phyloP scores from a whole-genome alignment of 2,113 vertebrate genomes.

The Porphyrio hochstetteri region DNA sequence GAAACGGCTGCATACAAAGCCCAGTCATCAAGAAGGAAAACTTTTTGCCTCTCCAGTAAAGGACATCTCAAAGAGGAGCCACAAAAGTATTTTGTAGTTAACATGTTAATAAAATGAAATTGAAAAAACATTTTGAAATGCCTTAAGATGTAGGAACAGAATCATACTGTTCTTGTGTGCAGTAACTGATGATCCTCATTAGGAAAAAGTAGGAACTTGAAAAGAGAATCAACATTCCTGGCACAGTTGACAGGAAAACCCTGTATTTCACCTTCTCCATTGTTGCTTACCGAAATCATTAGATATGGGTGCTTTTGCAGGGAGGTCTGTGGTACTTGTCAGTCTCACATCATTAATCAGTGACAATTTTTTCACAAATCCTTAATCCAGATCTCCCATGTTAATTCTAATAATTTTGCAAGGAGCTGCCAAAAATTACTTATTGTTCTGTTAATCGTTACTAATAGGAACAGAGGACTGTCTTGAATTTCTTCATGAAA shows the following conservation, averaged over 20 bases:
- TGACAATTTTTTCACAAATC: conserved; percentile 59
- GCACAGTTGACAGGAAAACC: neutral
- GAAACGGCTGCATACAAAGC: neutral
- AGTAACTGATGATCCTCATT: neutral
- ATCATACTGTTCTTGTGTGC: neutral
- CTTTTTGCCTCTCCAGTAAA: neutral
- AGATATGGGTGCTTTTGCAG: conserved; percentile 35
- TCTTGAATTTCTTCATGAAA: conserved; percentile 74
- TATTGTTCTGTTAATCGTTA: conserved; percentile 80
- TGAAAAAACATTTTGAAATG: neutral
- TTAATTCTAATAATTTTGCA: conserved; percentile 74
- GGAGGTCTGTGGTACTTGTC: conserved; percentile 23
- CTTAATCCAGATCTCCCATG: conserved; percentile 62
- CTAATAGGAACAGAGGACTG: conserved; percentile 75
- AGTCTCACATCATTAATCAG: conserved; percentile 65
- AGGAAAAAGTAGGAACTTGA: neutral
- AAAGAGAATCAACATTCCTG: neutral
- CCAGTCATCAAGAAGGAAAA: neutral
- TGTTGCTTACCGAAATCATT: conserved; percentile 18
- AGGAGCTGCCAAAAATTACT: conserved; percentile 76
- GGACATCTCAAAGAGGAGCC: neutral
- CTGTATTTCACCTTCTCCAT: neutral
- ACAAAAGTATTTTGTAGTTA: neutral
- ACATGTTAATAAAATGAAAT: neutral
- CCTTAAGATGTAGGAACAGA: neutral